Conservation (phyloP, 2,113 vertebrate species). For the Plecotus auritus region DNA sequence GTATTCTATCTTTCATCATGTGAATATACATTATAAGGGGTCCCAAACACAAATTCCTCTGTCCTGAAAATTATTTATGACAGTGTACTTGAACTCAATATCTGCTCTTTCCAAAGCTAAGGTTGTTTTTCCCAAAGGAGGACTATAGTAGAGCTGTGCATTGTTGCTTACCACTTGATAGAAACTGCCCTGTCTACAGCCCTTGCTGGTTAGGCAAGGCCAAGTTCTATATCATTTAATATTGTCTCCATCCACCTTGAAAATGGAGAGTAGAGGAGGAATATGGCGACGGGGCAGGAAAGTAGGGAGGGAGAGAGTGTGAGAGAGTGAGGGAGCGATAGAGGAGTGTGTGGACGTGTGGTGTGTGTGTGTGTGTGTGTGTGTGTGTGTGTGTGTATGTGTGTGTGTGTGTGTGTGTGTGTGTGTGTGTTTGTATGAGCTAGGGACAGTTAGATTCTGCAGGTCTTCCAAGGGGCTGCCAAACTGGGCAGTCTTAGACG, state of each 20-base stretch:
- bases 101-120: neutral
- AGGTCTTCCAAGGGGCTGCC: too few species aligned
- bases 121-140: neutral
- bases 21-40: neutral
- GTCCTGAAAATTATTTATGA: neutral
- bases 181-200: neutral
- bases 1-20: neutral
- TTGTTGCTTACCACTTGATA: neutral
- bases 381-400: too few species aligned
- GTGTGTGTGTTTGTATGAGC: too few species aligned
- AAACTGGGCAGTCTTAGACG: too few species aligned
- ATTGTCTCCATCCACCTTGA: neutral
- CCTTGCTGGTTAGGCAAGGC: neutral
- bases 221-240: neutral
- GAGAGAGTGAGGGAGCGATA: too few species aligned
- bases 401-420: too few species aligned
- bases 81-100: neutral
- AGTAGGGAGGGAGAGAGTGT: too few species aligned
- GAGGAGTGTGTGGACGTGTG: too few species aligned
- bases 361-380: too few species aligned
- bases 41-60: neutral
- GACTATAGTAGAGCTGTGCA: neutral
- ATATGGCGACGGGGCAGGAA: too few species aligned
- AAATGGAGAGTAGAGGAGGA: neutral
- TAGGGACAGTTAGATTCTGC: too few species aligned